Evolutionary conservation across 2,888 invertebrate species (phyloP).

Genomic region (Drosophila longiperda): DNA sequence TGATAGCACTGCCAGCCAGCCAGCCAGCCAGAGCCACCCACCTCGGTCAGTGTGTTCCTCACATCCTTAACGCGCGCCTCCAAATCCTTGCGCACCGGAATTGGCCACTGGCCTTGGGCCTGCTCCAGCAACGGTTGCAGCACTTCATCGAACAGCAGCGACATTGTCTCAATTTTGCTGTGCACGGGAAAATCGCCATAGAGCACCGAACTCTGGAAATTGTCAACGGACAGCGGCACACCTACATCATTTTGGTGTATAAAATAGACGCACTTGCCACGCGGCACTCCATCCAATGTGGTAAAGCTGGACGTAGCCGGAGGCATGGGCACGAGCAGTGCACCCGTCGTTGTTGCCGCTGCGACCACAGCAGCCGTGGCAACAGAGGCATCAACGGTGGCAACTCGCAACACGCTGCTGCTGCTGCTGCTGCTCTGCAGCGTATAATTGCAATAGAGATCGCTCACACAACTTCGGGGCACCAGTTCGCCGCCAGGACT

Average conservation of each 20-base stretch:
- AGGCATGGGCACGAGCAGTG: slow-evolving; percentile 76
- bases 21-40: slow-evolving; percentile 46
- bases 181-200: slow-evolving; percentile 90
- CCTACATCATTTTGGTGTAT: slow-evolving; percentile 79
- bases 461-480: slow-evolving; percentile 84
- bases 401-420: slow-evolving; percentile 11
- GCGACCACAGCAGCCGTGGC: slow-evolving; percentile 68
- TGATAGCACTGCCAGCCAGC: slow-evolving; percentile 41
- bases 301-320: slow-evolving; percentile 82
- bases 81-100: slow-evolving; percentile 89
- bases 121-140: slow-evolving; percentile 90
- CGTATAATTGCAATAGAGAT: slow-evolving; percentile 79
- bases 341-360: slow-evolving; percentile 58
- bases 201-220: slow-evolving; percentile 86
- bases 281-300: slow-evolving; percentile 83
- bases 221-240: slow-evolving; percentile 80
- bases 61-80: slow-evolving; percentile 89
- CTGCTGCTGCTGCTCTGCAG: slow-evolving; percentile 37
- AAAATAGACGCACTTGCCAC: slow-evolving; percentile 86
- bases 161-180: slow-evolving; percentile 90
- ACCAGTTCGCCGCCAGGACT: slow-evolving; percentile 85
- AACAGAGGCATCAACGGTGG: slow-evolving; percentile 17
- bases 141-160: slow-evolving; percentile 90
- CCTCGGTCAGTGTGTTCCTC: slow-evolving; percentile 84
- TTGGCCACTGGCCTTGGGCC: slow-evolving; percentile 90